Percentiles rank a stretch among this genome's conserved stretches.
These are phyloP conservation scores for Atrichornis clamosus DNA, from an alignment of 2,113 vertebrate genomes.

Conservation along the genomic window DNA sequence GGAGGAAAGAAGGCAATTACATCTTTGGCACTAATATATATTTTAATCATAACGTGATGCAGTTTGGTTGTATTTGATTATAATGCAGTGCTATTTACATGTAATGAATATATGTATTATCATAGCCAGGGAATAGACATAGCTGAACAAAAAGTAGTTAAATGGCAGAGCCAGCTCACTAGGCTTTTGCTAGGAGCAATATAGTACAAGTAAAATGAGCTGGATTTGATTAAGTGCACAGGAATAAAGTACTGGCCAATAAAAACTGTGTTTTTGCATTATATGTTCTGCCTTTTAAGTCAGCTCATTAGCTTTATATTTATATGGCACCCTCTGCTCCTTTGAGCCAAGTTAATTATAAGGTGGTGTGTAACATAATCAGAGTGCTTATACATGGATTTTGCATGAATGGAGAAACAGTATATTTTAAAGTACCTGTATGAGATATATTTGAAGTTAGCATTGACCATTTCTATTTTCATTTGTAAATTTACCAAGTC, in stretches of 20 bases:
- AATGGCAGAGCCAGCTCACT: not conserved
- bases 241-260: not conserved
- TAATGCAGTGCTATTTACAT: not conserved
- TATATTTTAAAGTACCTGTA: not conserved
- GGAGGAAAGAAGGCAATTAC: not conserved
- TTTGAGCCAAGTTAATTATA: conserved; percentile 45
- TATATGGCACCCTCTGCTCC: not conserved
- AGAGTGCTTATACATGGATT: not conserved
- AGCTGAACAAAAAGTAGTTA: conserved; percentile 13
- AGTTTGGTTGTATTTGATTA: not conserved
- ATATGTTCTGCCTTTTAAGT: conserved; percentile 22
- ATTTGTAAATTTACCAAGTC: not conserved
- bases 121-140: not conserved
- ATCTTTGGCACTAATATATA: not conserved
- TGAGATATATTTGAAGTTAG: not conserved
- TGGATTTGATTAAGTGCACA: not conserved
- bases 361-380: not conserved
- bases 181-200: not conserved
- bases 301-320: conserved; percentile 33
- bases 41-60: not conserved
- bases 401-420: not conserved
- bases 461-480: not conserved
- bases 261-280: not conserved
- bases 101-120: not conserved
- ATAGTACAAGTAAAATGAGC: not conserved